Percentiles rank a stretch among this genome's conserved stretches.
phyloP scores from a whole-genome alignment of 2,888 invertebrate genomes.

The Rhodophaea formosa region DNA sequence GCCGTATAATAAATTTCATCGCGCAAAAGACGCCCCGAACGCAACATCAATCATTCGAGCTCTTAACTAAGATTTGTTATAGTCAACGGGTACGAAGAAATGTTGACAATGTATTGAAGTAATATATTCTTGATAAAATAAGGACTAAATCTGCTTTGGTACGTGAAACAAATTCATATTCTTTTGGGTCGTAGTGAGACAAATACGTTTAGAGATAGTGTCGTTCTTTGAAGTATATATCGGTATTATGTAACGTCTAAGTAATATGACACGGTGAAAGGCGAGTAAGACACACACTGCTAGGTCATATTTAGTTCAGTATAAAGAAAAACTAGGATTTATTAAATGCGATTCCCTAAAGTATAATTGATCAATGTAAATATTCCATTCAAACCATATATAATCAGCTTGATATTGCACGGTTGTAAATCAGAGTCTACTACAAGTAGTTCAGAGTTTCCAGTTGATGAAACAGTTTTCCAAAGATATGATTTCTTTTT shows the following conservation, averaged over 20 bases:
- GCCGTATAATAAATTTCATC: constrained; percentile 1
- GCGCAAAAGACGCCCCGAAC: neutral
- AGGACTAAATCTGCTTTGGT: constrained; percentile 34
- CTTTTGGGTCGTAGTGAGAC: constrained; percentile 17
- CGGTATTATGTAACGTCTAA: neutral
- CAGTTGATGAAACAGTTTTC: too few relatives aligned
- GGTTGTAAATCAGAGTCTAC: too few relatives aligned
- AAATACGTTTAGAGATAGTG: constrained; percentile 1
- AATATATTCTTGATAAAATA: constrained; percentile 44
- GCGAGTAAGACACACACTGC: too few relatives aligned
- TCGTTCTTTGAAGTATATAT: neutral
- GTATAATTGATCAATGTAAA: too few relatives aligned
- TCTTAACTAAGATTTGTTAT: constrained; percentile 63
- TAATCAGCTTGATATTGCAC: too few relatives aligned
- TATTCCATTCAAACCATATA: too few relatives aligned
- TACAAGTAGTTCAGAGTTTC: too few relatives aligned
- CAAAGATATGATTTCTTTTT: too few relatives aligned
- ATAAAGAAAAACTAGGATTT: too few relatives aligned
- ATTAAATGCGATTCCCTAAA: too few relatives aligned
- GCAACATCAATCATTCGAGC: constrained; percentile 60
- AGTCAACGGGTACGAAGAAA: constrained; percentile 47
- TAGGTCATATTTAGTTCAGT: too few relatives aligned
- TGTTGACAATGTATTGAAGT: constrained; percentile 45
- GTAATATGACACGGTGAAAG: neutral
- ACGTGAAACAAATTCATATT: constrained; percentile 3